Base-by-base conservation (phyloP, 2,888 invertebrate genomes). In the Molorchus minor region DNA sequence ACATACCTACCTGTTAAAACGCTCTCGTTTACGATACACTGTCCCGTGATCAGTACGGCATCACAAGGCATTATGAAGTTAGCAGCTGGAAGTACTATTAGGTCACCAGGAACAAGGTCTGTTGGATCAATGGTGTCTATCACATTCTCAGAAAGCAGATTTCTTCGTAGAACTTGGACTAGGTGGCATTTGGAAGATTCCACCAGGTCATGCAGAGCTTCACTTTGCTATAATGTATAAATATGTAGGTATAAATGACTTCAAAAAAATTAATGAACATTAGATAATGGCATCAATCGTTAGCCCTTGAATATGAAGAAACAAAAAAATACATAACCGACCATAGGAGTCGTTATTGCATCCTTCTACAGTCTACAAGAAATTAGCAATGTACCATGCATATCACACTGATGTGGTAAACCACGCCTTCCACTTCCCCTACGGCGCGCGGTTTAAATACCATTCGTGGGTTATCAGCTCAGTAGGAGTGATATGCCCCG, bases 21-120 rank as follows among this genome's bases (percentile, higher is more conserved):
- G 75, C 94, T 93, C 81, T 97, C 96, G 77, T 97, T 96, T 56
- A 97, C 93, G 69, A 96, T 93, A 74, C 93, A 94, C 36, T 90
- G 90, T 38, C 97, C 96, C 16, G 89, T 88, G 16, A 96, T 82
- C 19, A 97, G 82, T 64, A 95, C 88, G 7, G 93, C 94, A 78
- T 97, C 96, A 80, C 91, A 91, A 1, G 88, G 87, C 84, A 93
- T 88, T 10, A 88, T 82, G 75, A 91, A 92, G 44, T 93, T 93
- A 70, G 88, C 85, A 2, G 88, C 83, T 1, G 96, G 94, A 64
- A 96, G 85, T 61, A 91, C 87, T 44, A 95, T 85, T 40, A 95
- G 84, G 77, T 95, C 94, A 7, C 95, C 94, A 0, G 95, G 96
- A 2, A 96, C 96, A 33, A 96, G 82, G 56, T 90, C 82, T 13